Evolutionary conservation across 1,140 invertebrate species (phyloP).

Genomic region (Bombyx mandarina): DNA sequence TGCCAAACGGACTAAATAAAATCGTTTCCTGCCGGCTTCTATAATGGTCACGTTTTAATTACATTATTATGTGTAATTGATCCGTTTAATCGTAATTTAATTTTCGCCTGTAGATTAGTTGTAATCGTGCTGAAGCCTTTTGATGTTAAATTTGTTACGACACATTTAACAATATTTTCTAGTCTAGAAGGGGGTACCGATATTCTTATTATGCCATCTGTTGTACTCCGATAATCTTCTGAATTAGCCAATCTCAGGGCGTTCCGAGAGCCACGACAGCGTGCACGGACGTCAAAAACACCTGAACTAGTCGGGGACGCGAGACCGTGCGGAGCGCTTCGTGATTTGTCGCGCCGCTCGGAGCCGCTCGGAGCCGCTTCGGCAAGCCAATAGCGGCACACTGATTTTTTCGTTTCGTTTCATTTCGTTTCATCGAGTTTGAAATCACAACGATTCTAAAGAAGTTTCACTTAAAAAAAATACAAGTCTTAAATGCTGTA

Average conservation of each 20-base stretch:
- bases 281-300: no score
- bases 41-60: constrained; percentile 17
- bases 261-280: no score
- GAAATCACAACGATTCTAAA: neutral
- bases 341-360: no score
- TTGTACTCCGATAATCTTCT: no score
- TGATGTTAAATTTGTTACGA: neutral
- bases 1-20: constrained; percentile 46
- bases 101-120: neutral
- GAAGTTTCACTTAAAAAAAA: neutral
- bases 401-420: neutral
- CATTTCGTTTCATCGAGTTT: neutral
- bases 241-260: no score
- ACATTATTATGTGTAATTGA: neutral
- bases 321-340: no score
- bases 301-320: no score
- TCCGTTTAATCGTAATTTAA: neutral
- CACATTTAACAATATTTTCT: neutral
- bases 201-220: no score
- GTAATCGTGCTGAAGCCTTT: neutral
- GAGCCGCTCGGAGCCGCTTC: neutral
- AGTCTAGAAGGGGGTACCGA: no score
- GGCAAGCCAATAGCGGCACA: neutral
- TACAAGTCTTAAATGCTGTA: neutral
- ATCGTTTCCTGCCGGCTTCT: constrained; percentile 31